Percentiles rank a stretch among this genome's conserved stretches.
Evolutionary conservation across 2,888 invertebrate genomes (phyloP).

Genomic region (Leptopilina drosophilae): DNA sequence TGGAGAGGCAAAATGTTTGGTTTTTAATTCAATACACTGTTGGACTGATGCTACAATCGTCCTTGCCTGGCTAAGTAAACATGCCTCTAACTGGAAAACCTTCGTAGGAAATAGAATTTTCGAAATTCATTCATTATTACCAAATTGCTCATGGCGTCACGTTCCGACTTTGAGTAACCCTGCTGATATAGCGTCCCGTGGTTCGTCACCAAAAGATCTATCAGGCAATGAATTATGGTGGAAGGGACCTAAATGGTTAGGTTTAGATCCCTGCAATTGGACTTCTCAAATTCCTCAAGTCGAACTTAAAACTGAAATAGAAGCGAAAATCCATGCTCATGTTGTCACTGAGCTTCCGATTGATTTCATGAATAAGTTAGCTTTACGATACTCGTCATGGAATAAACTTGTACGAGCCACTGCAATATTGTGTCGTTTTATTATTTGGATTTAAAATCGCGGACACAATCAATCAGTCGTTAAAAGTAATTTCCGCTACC

Average conservation of each 20-base stretch:
- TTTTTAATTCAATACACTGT: not conserved
- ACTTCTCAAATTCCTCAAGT: not conserved
- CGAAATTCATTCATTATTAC: not conserved
- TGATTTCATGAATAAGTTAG: not conserved
- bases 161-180: constrained; percentile 6
- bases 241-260: constrained; percentile 17
- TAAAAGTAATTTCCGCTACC: not conserved
- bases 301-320: not conserved
- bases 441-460: not conserved
- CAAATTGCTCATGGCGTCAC: constrained; percentile 21
- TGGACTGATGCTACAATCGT: not conserved
- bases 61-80: not conserved
- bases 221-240: not conserved
- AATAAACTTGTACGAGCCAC: not conserved
- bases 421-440: not conserved
- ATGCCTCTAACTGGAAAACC: not conserved
- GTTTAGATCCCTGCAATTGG: not conserved
- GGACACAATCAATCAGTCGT: not conserved
- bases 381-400: not conserved
- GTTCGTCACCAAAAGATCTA: not conserved
- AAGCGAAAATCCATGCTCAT: not conserved
- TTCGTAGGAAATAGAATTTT: not conserved
- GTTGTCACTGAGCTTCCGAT: not conserved
- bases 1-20: not conserved
- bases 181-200: constrained; percentile 35